phyloP scores from a whole-genome alignment of 2,113 vertebrate species.

The Himantopus leucocephalus region DNA sequence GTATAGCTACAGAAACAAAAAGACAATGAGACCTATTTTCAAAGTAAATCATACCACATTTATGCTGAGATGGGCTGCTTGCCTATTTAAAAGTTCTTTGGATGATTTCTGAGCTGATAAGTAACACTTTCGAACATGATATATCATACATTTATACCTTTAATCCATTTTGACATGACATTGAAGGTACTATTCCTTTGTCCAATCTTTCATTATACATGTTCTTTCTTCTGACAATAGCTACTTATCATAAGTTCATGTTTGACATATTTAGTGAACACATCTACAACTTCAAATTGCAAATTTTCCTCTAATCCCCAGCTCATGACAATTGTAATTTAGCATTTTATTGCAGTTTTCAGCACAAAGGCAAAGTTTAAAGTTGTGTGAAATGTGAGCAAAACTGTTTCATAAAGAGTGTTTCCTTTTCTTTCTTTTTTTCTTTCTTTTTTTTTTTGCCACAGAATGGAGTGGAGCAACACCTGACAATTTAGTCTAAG shows the following conservation, averaged over 20 bases:
- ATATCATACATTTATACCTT: background rate
- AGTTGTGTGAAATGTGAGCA: background rate
- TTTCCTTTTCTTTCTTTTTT: accelerated
- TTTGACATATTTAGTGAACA: background rate
- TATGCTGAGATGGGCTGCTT: background rate
- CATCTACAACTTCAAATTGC: background rate
- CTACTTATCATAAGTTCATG: background rate
- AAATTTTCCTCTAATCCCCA: background rate
- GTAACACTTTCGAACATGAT: background rate
- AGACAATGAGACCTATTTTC: background rate
- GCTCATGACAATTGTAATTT: background rate
- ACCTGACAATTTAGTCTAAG: background rate
- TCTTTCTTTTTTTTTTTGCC: background rate
- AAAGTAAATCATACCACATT: background rate
- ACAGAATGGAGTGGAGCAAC: background rate
- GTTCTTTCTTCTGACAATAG: background rate
- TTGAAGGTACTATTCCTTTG: background rate
- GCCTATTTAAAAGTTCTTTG: background rate
- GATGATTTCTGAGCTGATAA: background rate
- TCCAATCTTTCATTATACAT: background rate
- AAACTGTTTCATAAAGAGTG: background rate
- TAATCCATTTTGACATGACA: background rate
- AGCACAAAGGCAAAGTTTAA: background rate
- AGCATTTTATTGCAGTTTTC: background rate
- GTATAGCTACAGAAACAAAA: background rate